phyloP scores from a whole-genome alignment of 2,113 vertebrate species.

The Gymnobelideus leadbeateri region DNA sequence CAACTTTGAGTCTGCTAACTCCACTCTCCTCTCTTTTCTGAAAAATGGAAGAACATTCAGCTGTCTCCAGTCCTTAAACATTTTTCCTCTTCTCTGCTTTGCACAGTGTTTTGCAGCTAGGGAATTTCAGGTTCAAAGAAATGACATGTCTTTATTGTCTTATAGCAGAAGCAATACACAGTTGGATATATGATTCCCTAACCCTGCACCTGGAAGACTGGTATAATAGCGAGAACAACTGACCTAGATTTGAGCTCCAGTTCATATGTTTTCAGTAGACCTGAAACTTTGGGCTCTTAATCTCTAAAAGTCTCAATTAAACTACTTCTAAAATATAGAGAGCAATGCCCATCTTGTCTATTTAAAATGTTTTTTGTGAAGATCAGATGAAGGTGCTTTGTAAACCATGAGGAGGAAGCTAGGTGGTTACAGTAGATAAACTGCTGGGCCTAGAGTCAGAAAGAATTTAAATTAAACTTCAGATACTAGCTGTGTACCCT shows the following conservation, averaged over 20 bases:
- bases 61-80: not conserved
- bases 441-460: not conserved
- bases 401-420: not conserved
- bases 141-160: not conserved
- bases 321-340: not conserved
- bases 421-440: not conserved
- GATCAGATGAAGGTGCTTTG: not conserved
- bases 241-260: not conserved
- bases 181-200: not conserved
- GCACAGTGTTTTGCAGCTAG: not conserved
- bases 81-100: not conserved
- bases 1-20: not conserved
- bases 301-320: not conserved
- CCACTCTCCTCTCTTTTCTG: not conserved
- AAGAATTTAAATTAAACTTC: not conserved
- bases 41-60: not conserved
- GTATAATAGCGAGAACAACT: not conserved
- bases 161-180: not conserved
- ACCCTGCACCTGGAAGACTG: not conserved
- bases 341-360: not conserved
- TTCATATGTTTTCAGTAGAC: not conserved
- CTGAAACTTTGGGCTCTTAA: not conserved
- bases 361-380: not conserved
- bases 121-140: not conserved
- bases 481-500: not conserved